phyloP scores from a whole-genome alignment of 2,113 vertebrate species.

The Synodontis membranacea region DNA sequence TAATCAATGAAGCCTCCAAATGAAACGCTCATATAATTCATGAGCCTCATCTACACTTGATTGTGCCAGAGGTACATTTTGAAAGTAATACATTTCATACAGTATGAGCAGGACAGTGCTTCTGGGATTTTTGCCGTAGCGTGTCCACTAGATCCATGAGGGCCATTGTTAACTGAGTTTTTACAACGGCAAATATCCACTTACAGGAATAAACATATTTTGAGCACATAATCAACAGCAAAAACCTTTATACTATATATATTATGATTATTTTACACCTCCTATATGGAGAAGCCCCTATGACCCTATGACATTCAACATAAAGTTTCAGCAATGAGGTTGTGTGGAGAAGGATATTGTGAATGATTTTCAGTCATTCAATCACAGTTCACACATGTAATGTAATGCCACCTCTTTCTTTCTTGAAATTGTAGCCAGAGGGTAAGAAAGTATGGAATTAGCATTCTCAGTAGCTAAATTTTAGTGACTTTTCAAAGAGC shows the following conservation, averaged over 20 bases:
- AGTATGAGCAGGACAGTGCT: background rate
- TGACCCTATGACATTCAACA: background rate
- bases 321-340: background rate
- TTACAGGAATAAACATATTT: background rate
- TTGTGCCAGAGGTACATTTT: background rate
- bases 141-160: background rate
- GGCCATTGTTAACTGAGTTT: constrained; percentile 10
- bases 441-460: background rate
- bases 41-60: background rate
- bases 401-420: background rate
- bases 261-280: background rate
- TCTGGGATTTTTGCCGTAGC: background rate
- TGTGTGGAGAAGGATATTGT: background rate
- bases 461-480: background rate
- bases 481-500: background rate
- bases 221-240: constrained; percentile 25
- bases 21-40: background rate
- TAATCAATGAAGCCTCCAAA: background rate
- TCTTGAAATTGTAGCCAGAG: background rate
- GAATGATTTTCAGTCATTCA: background rate
- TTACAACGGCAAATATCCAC: constrained; percentile 30
- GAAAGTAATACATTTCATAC: background rate
- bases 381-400: background rate
- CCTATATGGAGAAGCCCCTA: background rate
- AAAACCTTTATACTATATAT: background rate